These are phyloP conservation scores for Phainopepla nitens DNA, from an alignment of 2,113 vertebrate genomes.

Conservation along the genomic window DNA sequence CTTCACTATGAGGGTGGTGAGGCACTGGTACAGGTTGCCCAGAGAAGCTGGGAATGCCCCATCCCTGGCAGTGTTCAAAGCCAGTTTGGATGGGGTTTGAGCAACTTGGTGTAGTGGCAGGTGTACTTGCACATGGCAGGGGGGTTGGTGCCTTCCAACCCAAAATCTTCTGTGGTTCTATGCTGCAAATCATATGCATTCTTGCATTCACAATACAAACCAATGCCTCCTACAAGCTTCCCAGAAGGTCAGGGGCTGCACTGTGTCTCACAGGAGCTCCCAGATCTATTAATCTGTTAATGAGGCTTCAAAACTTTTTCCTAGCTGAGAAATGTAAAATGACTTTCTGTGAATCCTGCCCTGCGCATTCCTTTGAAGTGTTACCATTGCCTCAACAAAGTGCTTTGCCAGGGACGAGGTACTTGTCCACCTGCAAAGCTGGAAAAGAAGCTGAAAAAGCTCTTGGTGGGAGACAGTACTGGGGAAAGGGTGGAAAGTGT, in stretches of 20 bases:
- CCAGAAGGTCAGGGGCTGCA: neutral
- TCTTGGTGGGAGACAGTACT: neutral
- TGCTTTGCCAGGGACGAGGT: neutral
- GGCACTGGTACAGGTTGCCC: neutral
- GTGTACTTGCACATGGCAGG: neutral
- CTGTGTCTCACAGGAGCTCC: neutral
- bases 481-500: neutral
- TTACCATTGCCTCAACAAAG: accelerated
- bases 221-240: neutral
- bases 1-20: neutral
- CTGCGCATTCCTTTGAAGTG: neutral
- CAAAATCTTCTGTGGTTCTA: neutral
- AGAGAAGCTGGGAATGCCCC: neutral
- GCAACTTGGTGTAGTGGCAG: neutral
- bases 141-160: neutral
- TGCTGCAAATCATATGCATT: neutral
- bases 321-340: neutral
- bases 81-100: neutral
- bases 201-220: neutral
- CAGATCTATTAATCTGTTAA: neutral
- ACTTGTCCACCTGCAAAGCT: neutral
- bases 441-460: neutral
- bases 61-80: neutral
- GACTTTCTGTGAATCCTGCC: neutral
- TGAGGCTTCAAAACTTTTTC: neutral